These are phyloP conservation scores for Trichomycterus rosablanca DNA, from an alignment of 2,113 vertebrate genomes.

Conservation along the genomic window DNA sequence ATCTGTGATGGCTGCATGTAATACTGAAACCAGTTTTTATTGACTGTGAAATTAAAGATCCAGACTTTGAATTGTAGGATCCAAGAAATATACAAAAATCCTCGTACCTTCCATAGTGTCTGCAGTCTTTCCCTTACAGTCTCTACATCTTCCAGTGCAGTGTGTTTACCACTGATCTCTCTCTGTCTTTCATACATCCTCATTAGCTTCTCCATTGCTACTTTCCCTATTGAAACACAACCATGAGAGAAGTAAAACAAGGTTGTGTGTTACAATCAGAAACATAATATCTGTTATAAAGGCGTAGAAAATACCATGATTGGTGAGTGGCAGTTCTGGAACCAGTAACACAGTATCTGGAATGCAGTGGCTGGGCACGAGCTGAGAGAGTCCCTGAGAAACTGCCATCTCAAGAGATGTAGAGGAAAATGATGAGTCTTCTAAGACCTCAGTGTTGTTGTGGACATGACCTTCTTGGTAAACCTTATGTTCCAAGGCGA, in stretches of 20 bases:
- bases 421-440: conserved; percentile 40
- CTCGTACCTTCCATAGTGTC: conserved; percentile 84
- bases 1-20: too few species aligned
- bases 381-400: conserved; percentile 64
- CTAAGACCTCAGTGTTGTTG: background rate
- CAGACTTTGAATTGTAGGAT: too few species aligned
- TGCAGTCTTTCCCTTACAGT: conserved; percentile 74
- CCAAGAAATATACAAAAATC: background rate
- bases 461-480: background rate
- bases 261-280: too few species aligned
- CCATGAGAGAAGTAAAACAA: background rate
- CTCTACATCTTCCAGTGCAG: conserved; percentile 51
- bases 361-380: conserved; percentile 71
- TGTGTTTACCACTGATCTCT: conserved; percentile 48
- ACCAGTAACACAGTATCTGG: conserved; percentile 81
- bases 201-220: conserved; percentile 73
- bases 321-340: conserved; percentile 72
- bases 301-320: conserved; percentile 70
- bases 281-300: background rate
- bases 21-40: too few species aligned
- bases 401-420: conserved; percentile 52
- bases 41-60: too few species aligned
- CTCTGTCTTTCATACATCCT: conserved; percentile 70
- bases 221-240: conserved; percentile 75
- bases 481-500: background rate